A percentile compares a stretch with the other conserved stretches of the same genome.
These are phyloP conservation scores for Oncorhynchus gorbuscha DNA, from an alignment of 2,113 vertebrate genomes.

Conservation along the genomic window DNA sequence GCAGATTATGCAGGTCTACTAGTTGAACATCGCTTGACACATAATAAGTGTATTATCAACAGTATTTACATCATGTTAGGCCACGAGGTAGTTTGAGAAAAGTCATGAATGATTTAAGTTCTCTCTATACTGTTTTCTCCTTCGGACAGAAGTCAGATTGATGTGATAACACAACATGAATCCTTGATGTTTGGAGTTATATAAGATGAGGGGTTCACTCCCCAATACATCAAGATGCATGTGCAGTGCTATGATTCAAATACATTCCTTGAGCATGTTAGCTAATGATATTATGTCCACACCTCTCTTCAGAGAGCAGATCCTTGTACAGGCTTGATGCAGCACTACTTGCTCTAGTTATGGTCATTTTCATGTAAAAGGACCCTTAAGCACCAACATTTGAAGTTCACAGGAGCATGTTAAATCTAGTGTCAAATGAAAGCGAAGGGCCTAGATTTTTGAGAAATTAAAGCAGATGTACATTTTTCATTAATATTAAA, in stretches of 20 bases:
- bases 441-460: too few relatives aligned
- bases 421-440: too few relatives aligned
- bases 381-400: too few relatives aligned
- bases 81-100: too few relatives aligned
- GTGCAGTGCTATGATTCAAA: slow-evolving; percentile 51
- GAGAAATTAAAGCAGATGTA: too few relatives aligned
- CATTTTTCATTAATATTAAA: too few relatives aligned
- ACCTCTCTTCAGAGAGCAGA: slow-evolving; percentile 30
- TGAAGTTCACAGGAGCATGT: too few relatives aligned
- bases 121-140: not conserved
- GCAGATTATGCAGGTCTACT: not conserved
- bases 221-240: slow-evolving; percentile 62
- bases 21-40: not conserved
- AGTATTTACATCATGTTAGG: not conserved
- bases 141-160: slow-evolving; percentile 38
- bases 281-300: slow-evolving; percentile 64
- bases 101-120: not conserved
- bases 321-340: slow-evolving; percentile 37
- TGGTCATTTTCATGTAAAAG: too few relatives aligned
- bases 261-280: slow-evolving; percentile 64
- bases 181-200: slow-evolving; percentile 44
- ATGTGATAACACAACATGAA: slow-evolving; percentile 64
- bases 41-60: not conserved
- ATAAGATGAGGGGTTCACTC: slow-evolving; percentile 52
- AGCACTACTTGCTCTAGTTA: slow-evolving; percentile 24